phyloP scores from a whole-genome alignment of 2,113 vertebrate species.

The Microtus pennsylvanicus region DNA sequence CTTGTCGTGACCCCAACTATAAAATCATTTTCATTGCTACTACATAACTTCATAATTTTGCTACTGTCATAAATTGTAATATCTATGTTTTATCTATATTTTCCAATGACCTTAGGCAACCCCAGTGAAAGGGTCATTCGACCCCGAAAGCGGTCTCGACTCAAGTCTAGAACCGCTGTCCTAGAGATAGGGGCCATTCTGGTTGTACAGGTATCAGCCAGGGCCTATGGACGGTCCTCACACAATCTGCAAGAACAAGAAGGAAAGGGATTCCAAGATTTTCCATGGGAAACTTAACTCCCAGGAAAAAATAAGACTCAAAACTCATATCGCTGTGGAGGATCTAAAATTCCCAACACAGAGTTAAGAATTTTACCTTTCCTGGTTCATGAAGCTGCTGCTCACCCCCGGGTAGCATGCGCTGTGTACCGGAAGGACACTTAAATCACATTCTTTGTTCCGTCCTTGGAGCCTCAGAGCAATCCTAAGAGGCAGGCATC shows the following conservation, averaged over 20 bases:
- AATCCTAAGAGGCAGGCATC: background rate
- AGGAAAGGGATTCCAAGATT: background rate
- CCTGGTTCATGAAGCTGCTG: background rate
- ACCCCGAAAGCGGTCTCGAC: background rate
- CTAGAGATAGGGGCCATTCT: background rate
- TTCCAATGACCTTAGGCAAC: background rate
- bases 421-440: background rate
- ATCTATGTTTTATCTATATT: background rate
- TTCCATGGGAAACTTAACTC: slow-evolving; percentile 22
- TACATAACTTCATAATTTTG: background rate
- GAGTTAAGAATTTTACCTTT: background rate
- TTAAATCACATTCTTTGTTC: background rate
- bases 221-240: background rate
- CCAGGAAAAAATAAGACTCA: slow-evolving; percentile 9
- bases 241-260: background rate
- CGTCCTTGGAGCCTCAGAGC: background rate
- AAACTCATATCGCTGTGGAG: background rate
- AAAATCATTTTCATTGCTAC: background rate
- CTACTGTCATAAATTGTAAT: background rate
- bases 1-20: background rate
- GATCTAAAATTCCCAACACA: slow-evolving; percentile 43
- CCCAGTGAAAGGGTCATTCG: background rate
- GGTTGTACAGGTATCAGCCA: background rate
- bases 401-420: background rate
- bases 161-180: background rate